phyloP scores from a whole-genome alignment of 1,140 invertebrate genomes.

The Ceratoteleas bidentatus region DNA sequence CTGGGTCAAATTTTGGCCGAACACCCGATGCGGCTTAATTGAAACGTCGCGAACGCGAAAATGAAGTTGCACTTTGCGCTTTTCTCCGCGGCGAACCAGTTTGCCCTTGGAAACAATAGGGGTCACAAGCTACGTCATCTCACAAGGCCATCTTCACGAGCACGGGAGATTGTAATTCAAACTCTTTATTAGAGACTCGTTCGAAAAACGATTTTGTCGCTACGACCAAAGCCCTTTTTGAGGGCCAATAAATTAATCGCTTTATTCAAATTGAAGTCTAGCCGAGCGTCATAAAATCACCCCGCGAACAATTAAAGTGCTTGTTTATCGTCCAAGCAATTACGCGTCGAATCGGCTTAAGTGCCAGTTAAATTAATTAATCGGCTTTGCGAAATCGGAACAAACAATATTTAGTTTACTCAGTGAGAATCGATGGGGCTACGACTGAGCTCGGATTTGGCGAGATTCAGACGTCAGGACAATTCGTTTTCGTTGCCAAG shows the following conservation, averaged over 20 bases:
- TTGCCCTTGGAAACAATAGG: constrained; percentile 75
- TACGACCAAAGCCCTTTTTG: constrained; percentile 31
- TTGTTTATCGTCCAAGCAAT: background rate
- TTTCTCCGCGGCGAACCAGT: constrained; percentile 55
- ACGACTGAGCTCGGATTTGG: no score
- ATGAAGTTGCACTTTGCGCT: constrained; percentile 74
- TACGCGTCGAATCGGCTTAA: background rate
- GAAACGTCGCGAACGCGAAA: constrained; percentile 49
- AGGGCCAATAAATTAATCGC: constrained; percentile 26
- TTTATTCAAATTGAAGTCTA: constrained; percentile 15
- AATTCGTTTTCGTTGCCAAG: constrained; percentile 1
- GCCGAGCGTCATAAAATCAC: background rate
- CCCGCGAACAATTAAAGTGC: background rate
- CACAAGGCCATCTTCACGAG: constrained; percentile 75
- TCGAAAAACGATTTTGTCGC: constrained; percentile 39
- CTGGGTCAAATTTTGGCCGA: constrained; percentile 9
- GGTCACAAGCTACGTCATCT: constrained; percentile 73
- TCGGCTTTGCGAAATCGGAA: background rate
- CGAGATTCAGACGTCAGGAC: no score
- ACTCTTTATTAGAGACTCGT: constrained; percentile 72
- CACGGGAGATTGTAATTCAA: constrained; percentile 67
- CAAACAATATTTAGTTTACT: no score
- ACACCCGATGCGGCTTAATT: constrained; percentile 21
- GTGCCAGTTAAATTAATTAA: background rate
- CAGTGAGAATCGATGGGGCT: no score